These are phyloP conservation scores for Watsonalla binaria DNA, from an alignment of 2,888 invertebrate species.

Conservation along the genomic window DNA sequence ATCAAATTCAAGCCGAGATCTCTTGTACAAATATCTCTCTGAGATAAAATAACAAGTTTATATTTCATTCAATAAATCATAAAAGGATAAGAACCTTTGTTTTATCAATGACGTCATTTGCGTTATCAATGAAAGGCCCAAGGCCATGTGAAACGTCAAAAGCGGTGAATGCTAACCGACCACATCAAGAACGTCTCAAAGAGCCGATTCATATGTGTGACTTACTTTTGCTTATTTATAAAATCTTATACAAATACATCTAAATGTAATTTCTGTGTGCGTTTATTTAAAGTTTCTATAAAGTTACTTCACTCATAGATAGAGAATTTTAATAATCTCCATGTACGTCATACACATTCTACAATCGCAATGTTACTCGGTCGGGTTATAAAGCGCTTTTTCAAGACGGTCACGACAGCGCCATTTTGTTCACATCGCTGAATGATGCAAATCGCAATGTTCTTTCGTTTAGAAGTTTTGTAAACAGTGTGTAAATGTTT, in stretches of 20 bases:
- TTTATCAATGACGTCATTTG: constrained; percentile 14
- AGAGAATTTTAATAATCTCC: not conserved
- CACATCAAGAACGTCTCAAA: constrained; percentile 14
- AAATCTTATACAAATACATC: not conserved
- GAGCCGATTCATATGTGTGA: constrained; percentile 20
- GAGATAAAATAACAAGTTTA: too few relatives aligned
- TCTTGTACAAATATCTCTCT: too few relatives aligned
- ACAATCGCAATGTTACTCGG: constrained; percentile 9
- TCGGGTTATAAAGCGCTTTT: constrained; percentile 71
- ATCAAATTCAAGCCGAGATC: too few relatives aligned
- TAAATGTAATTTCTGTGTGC: not conserved
- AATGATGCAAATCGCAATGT: constrained; percentile 57
- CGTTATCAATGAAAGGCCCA: constrained; percentile 18
- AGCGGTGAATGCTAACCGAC: constrained; percentile 20
- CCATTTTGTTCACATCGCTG: constrained; percentile 72
- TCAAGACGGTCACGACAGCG: constrained; percentile 51
- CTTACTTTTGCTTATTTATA: not conserved
- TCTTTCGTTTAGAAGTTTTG: constrained; percentile 34
- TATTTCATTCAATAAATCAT: not conserved
- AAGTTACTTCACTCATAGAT: not conserved
- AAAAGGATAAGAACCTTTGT: constrained; percentile 1
- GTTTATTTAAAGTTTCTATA: not conserved
- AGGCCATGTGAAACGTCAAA: constrained; percentile 34
- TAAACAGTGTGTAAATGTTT: constrained; percentile 7
- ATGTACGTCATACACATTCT: too few relatives aligned